A percentile compares a stretch with the other conserved stretches of the same genome.
Conservation (phyloP, 2,113 vertebrate species). For the Eurypyga helias region DNA sequence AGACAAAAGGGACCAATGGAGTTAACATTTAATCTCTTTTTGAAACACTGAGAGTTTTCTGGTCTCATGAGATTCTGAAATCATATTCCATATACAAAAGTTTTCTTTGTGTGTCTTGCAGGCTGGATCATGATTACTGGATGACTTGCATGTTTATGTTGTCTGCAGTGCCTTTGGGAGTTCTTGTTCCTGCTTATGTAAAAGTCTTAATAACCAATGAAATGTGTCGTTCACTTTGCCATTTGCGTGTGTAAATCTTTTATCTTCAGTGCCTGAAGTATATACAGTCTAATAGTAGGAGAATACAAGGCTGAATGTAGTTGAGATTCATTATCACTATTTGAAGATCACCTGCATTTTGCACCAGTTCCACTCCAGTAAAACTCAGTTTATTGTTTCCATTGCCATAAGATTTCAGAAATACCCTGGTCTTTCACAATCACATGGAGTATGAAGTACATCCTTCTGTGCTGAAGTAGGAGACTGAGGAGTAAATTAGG, state of each 20-base stretch:
- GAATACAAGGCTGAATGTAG: not conserved
- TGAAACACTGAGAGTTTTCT: slow-evolving; percentile 11
- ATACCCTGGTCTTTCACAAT: not conserved
- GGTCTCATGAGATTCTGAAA: slow-evolving; percentile 27
- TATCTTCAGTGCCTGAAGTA: not conserved
- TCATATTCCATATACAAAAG: not conserved
- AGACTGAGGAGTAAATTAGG: not conserved
- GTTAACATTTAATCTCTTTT: slow-evolving; percentile 38
- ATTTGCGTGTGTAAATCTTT: not conserved
- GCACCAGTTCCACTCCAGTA: not conserved
- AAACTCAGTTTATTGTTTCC: not conserved
- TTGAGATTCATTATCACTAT: not conserved
- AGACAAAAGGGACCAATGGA: not conserved
- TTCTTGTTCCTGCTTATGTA: not conserved
- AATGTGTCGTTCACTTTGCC: not conserved
- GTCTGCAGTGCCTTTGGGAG: not conserved
- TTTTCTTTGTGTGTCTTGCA: slow-evolving; percentile 26
- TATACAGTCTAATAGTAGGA: not conserved
- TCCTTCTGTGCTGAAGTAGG: not conserved
- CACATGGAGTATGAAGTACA: not conserved
- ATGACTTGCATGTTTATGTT: not conserved
- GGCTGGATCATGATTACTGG: not conserved
- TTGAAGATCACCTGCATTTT: not conserved
- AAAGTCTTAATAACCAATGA: not conserved
- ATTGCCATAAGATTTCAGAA: not conserved